A percentile compares a stretch with the other conserved stretches of the same genome.
phyloP scores from a whole-genome alignment of 1,140 invertebrate genomes.

The Camponotus vicinus region DNA sequence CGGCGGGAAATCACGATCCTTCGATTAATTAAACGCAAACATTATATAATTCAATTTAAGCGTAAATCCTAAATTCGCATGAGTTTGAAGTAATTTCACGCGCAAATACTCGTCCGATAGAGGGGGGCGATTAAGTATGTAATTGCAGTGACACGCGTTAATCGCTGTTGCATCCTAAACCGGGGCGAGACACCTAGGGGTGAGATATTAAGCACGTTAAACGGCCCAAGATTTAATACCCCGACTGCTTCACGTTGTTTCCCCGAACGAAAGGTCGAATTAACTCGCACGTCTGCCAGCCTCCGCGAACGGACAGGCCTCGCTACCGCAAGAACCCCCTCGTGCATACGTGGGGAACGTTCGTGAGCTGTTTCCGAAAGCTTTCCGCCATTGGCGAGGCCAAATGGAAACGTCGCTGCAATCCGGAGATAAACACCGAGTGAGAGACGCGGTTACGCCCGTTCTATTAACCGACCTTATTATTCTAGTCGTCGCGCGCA shows the following conservation, averaged over 20 bases:
- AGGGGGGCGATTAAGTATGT: not conserved
- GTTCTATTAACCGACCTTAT: conserved; percentile 48
- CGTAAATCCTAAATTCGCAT: too few species aligned
- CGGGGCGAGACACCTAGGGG: not conserved
- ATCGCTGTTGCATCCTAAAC: not conserved
- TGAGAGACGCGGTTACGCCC: conserved; percentile 19
- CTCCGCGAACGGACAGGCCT: conserved; percentile 5
- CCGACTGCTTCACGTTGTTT: not conserved
- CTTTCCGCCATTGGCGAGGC: not conserved
- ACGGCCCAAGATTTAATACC: not conserved
- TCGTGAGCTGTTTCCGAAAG: conserved; percentile 54
- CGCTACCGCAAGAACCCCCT: conserved; percentile 8
- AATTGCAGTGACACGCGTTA: not conserved
- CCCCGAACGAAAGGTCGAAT: not conserved
- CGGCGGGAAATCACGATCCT: too few species aligned
- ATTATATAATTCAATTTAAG: too few species aligned
- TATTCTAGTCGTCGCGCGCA: conserved; percentile 45
- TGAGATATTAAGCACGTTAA: conserved; percentile 25
- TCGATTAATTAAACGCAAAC: too few species aligned
- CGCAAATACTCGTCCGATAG: too few species aligned
- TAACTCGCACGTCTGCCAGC: not conserved
- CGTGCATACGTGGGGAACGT: not conserved
- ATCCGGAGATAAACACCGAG: conserved; percentile 42
- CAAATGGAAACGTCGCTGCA: conserved; percentile 47
- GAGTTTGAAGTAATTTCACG: too few species aligned